Evolutionary conservation across 2,797 vertebrate species (phyloP), one percentile per base, ranked within the genome.

Genomic region (Falco columbarius): DNA sequence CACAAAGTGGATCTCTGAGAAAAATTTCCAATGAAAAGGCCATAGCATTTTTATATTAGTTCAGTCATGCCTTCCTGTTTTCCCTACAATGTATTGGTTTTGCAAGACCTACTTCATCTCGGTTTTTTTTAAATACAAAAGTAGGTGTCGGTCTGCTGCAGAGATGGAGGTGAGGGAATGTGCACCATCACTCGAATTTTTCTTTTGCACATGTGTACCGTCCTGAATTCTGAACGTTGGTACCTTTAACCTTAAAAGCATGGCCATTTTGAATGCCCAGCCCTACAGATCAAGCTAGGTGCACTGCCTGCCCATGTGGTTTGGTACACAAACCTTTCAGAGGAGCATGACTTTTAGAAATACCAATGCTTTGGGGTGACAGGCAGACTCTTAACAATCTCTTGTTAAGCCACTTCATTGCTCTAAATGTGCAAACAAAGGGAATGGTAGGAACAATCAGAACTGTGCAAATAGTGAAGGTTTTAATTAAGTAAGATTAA

Each of bases 401-500:
- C 32, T 65, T 56, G 77, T 77, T 72, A 68, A 80, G 79, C 55
- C 42, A 81, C 68, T 94, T 85, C 63, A 56, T 76, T 87, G 59
- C 81, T 89, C 59, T 76, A 62, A 66, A 76, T 87, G 22, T 76
- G 67, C 59, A 92, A 95, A 95, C 71, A 95, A 38, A 81, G 55
- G n/a, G 81, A 67, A 74, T 52, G 14, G 23, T 66, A 82, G 59
- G 59, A 94, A 74, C 61, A 74, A 36, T 77, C 42, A 77, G 56
- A 88, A 66, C 67, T 85, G 89, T 82, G 40, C 52, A 94, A 95
- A 95, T 90, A 95, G 61, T 71, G 30, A 47, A 89, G n/a, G 7
- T 87, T 94, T 95, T 89, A 90, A 96, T 88, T 93, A 61, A 89
- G 54, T 74, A 89, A 91, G 75, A 73, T 86, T 77, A 77, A 67